These are phyloP conservation scores for Epizoanthus illoricatus DNA, from an alignment of 92 coral and sea anemone species.

Conservation along the genomic window DNA sequence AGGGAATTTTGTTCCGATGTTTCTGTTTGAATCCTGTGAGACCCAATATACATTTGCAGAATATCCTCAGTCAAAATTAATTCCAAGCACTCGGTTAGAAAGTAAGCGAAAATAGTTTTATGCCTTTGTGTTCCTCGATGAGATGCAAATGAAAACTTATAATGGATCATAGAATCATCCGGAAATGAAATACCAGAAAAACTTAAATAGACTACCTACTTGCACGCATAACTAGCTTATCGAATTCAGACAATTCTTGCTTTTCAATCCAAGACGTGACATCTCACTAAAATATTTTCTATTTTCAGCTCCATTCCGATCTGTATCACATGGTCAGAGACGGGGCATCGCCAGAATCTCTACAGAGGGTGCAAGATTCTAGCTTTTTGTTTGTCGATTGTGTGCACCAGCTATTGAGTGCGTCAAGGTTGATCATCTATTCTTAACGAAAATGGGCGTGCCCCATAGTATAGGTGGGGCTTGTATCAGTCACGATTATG, in stretches of 20 bases:
- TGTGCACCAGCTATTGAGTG: conserved; percentile 83
- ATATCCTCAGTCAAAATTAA: too few species aligned
- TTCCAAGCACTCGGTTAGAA: too few species aligned
- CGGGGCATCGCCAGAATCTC: conserved; percentile 75
- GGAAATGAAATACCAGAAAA: too few species aligned
- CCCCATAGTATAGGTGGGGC: neutral
- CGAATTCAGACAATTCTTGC: neutral
- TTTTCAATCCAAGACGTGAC: neutral
- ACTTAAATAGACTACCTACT: too few species aligned
- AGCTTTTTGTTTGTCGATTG: conserved; percentile 85
- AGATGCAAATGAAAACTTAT: too few species aligned
- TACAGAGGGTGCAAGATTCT: conserved; percentile 73
- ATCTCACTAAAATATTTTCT: neutral
- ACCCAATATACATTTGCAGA: too few species aligned
- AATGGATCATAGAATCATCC: too few species aligned
- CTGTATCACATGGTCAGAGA: conserved; percentile 94
- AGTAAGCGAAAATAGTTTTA: too few species aligned
- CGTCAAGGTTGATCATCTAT: conserved; percentile 83
- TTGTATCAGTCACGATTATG: neutral
- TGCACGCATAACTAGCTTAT: too few species aligned
- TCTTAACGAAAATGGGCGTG: conserved; percentile 46
- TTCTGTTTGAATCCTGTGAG: too few species aligned
- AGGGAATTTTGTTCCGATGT: too few species aligned
- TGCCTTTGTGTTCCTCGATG: too few species aligned
- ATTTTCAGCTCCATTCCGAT: conserved; percentile 86